Evolutionary conservation across 2,113 vertebrate genomes (phyloP), one percentile per base, ranked within the genome.

Genomic region (Acanthisitta chloris): DNA sequence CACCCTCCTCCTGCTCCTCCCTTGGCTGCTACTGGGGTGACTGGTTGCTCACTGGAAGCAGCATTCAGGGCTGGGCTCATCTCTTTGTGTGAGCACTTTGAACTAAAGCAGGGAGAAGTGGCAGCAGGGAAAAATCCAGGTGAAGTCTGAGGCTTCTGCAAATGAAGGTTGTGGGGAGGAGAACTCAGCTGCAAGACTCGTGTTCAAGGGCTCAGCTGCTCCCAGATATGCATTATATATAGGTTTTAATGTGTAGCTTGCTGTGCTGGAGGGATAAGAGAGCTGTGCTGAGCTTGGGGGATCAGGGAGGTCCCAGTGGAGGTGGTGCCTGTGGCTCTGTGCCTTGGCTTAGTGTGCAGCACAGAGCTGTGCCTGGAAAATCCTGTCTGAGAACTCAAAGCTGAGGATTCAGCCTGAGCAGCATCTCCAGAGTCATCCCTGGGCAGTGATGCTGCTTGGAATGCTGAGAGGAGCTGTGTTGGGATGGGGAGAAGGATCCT

Each of bases 141-240:
- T 48, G 34, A 17, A 20, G 28, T 11, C 9, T 15, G 79, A 77
- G 69, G 9, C 38, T 49, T 26, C 23, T 49, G 59, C 21, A 7
- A 0, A 3, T 2, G 59, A 12, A 36, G 52, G 25, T 14, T 13
- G 48, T 42, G 12, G 20, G 31, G 71, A 28, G n/a, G n/a, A n/a
- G n/a, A n/a, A n/a, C n/a, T n/a, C n/a, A n/a, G n/a, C n/a, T n/a
- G n/a, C 14, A 7, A 1, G 46, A 0, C 8, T 11, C 0, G 33
- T 8, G 42, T 23, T 31, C 14, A 2, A 9, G 36, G 55, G 43
- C 51, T 45, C 71, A 9, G 76, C 51, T 69, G 83, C 70, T 91
- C 54, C 80, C 15, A 24, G 11, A 58, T 2, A 4, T 3, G 1
- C 10, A 0, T 38, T 23, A 11, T 55, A 1, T 8, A 1, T 2